These are phyloP conservation scores for Drosophila lutescens DNA, from an alignment of 2,888 invertebrate genomes.

Conservation along the genomic window DNA sequence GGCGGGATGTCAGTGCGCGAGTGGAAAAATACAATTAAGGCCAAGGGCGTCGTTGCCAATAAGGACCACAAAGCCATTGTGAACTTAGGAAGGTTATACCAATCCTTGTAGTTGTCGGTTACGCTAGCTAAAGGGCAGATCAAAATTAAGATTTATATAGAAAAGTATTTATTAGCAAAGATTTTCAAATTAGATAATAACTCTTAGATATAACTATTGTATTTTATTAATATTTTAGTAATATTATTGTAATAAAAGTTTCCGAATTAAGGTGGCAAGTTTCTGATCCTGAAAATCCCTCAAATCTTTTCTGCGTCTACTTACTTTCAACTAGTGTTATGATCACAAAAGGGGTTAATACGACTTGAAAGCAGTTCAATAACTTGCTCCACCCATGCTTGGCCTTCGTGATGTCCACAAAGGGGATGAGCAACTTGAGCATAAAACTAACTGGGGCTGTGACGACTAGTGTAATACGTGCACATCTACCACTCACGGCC, in stretches of 20 bases:
- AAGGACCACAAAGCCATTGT: slow-evolving; percentile 42
- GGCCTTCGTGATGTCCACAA: slow-evolving; percentile 64
- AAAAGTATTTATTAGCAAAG: too few relatives aligned
- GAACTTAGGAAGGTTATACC: slow-evolving; percentile 15
- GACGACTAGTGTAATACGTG: slow-evolving; percentile 25
- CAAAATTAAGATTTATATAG: too few relatives aligned
- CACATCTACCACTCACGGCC: slow-evolving; percentile 25
- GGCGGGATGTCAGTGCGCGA: slow-evolving; percentile 61
- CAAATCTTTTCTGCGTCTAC: too few relatives aligned
- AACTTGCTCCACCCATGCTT: slow-evolving; percentile 81
- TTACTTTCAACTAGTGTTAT: slow-evolving; percentile 51
- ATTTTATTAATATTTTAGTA: too few relatives aligned
- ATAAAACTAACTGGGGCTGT: slow-evolving; percentile 55
- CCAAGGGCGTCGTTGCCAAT: slow-evolving; percentile 48
- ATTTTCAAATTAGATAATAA: too few relatives aligned
- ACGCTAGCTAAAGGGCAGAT: slow-evolving; percentile 27
- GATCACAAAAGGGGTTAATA: slow-evolving; percentile 55
- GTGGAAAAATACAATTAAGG: slow-evolving; percentile 27
- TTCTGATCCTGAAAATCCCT: too few relatives aligned
- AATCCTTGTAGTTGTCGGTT: slow-evolving; percentile 2
- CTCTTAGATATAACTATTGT: too few relatives aligned
- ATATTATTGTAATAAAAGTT: neutral
- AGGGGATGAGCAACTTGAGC: slow-evolving; percentile 58
- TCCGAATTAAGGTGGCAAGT: too few relatives aligned
- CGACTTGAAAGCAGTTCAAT: slow-evolving; percentile 71